phyloP scores from a whole-genome alignment of 2,888 invertebrate species.

The Cotesia congregata region DNA sequence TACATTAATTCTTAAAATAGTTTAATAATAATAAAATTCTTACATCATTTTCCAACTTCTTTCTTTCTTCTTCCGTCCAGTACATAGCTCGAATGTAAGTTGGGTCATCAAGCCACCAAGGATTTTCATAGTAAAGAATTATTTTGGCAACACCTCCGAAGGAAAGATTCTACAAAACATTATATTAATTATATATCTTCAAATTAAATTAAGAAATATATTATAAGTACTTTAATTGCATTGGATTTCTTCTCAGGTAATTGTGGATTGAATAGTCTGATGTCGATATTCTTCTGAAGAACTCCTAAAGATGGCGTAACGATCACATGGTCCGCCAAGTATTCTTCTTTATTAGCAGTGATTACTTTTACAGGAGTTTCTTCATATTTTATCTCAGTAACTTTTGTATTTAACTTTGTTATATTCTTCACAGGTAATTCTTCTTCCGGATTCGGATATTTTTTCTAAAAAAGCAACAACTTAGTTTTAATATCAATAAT shows the following conservation, averaged over 20 bases:
- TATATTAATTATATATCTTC: too few relatives aligned
- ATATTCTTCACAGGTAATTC: slow-evolving; percentile 59
- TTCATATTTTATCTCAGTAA: slow-evolving; percentile 54
- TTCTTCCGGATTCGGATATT: slow-evolving; percentile 56
- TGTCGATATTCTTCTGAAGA: slow-evolving; percentile 74
- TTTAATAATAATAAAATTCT: slow-evolving; percentile 44
- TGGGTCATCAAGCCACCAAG: slow-evolving; percentile 74
- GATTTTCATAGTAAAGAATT: slow-evolving; percentile 75
- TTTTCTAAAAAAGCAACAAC: slow-evolving; percentile 55
- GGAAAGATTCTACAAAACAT: slow-evolving; percentile 70
- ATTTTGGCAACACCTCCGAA: slow-evolving; percentile 81
- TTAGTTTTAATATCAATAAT: neutral
- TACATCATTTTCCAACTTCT: slow-evolving; percentile 42
- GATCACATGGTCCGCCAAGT: slow-evolving; percentile 76
- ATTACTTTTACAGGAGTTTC: slow-evolving; percentile 48
- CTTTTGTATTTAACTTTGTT: slow-evolving; percentile 56
- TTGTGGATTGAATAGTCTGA: slow-evolving; percentile 74
- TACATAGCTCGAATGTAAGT: slow-evolving; percentile 69
- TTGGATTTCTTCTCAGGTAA: slow-evolving; percentile 73
- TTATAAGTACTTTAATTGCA: slow-evolving; percentile 70
- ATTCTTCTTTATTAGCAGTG: slow-evolving; percentile 71
- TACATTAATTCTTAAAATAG: slow-evolving; percentile 55
- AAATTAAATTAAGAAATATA: too few relatives aligned
- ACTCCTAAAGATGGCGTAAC: slow-evolving; percentile 80
- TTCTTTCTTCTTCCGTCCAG: slow-evolving; percentile 73